Conservation (phyloP, 2,888 invertebrate species). For the Strigamia crassipes region DNA sequence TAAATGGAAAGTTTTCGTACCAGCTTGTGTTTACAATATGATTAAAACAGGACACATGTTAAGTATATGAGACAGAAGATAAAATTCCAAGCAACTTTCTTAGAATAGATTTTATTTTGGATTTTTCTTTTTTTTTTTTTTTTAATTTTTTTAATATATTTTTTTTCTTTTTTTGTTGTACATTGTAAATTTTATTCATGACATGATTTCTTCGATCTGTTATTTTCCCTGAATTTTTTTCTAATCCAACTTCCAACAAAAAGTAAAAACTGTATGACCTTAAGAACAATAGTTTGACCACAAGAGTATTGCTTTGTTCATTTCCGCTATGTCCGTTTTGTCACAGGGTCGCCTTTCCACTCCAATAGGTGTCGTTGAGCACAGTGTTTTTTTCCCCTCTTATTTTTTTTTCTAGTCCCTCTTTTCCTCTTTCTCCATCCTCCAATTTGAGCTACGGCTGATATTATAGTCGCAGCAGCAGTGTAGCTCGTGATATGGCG, state of each 20-base stretch:
- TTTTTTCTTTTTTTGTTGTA: neutral
- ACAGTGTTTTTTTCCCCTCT: neutral
- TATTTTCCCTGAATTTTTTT: neutral
- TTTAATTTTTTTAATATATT: no score
- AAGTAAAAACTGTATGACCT: neutral
- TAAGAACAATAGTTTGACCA: neutral
- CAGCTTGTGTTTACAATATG: neutral
- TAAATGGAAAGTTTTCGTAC: neutral
- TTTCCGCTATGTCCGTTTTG: conserved; percentile 34
- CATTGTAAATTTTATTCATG: neutral
- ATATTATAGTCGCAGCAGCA: conserved; percentile 25
- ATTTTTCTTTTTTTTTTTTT: neutral
- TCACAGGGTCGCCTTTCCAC: conserved; percentile 26
- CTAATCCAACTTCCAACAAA: neutral
- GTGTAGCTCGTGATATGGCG: conserved; percentile 38
- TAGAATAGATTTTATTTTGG: neutral
- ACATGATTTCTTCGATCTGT: neutral
- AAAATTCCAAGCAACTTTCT: conserved; percentile 17
- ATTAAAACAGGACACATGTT: conserved; percentile 2
- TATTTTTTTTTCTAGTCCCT: neutral
- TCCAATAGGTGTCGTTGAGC: conserved; percentile 32
- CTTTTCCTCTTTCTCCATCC: conserved; percentile 28
- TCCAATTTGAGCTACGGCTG: conserved; percentile 32
- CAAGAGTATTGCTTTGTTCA: conserved; percentile 32
- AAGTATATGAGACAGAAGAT: neutral